Conservation (phyloP, 2,113 vertebrate genomes). For the Heterocephalus glaber region DNA sequence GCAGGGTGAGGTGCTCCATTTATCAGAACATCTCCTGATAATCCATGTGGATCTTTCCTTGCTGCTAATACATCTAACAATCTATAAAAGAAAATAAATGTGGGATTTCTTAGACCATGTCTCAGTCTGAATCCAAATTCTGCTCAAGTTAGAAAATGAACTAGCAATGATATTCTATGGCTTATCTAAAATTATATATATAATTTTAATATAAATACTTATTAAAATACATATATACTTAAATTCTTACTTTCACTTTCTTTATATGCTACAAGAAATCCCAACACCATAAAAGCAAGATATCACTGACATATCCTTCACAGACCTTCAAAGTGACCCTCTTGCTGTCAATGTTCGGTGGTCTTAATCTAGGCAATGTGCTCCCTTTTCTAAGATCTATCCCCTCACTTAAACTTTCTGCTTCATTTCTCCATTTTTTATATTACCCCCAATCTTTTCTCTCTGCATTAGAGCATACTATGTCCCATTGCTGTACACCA, state of each 20-base stretch:
- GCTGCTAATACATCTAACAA: slow-evolving; percentile 88
- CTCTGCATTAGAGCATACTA: background rate
- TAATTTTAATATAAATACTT: background rate
- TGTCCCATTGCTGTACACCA: background rate
- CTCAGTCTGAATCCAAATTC: background rate
- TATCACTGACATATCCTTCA: background rate
- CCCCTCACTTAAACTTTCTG: background rate
- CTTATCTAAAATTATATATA: background rate
- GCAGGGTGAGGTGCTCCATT: slow-evolving; percentile 92
- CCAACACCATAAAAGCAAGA: background rate
- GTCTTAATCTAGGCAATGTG: background rate
- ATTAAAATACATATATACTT: background rate
- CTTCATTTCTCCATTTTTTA: background rate
- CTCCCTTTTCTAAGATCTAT: background rate
- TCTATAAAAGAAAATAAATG: slow-evolving; percentile 70
- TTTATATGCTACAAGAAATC: background rate
- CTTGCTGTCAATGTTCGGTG: background rate
- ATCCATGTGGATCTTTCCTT: slow-evolving; percentile 88
- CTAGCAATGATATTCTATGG: background rate
- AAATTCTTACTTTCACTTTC: background rate
- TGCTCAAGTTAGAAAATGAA: background rate
- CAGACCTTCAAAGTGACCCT: background rate
- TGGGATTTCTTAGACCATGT: background rate
- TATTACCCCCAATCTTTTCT: background rate
- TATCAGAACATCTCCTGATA: slow-evolving; percentile 91